A percentile compares a stretch with the other conserved stretches of the same genome.
phyloP scores from a whole-genome alignment of 2,113 vertebrate species.

The Marcusenius ussheri region DNA sequence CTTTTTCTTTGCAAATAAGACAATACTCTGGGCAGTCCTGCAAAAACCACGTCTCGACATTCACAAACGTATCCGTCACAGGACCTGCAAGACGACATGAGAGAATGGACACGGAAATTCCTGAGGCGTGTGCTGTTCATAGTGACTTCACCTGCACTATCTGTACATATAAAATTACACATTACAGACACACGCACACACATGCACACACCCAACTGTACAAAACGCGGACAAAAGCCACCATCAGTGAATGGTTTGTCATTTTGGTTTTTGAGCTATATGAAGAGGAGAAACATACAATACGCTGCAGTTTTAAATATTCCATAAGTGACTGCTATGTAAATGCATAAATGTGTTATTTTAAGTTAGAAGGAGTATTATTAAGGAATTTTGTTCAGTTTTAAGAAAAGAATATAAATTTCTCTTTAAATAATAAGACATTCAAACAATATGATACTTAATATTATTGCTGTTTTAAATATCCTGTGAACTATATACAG shows the following conservation, averaged over 20 bases:
- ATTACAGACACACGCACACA: not conserved
- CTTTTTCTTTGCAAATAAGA: not conserved
- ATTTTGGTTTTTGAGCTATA: constrained; percentile 30
- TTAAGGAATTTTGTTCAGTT: constrained; percentile 48
- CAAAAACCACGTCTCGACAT: not conserved
- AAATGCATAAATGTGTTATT: constrained; percentile 56
- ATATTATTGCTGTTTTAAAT: constrained; percentile 61
- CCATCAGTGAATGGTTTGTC: constrained; percentile 4
- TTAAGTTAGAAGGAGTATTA: constrained; percentile 60
- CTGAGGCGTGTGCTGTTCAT: not conserved
- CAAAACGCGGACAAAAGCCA: not conserved
- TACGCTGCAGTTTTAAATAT: constrained; percentile 64
- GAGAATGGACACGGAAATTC: not conserved
- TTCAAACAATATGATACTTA: constrained; percentile 60
- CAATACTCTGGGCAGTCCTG: not conserved
- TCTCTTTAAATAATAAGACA: constrained; percentile 67
- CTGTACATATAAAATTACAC: not conserved
- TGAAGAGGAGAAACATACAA: constrained; percentile 56
- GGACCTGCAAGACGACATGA: not conserved
- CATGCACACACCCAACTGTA: not conserved
- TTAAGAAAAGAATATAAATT: constrained; percentile 53
- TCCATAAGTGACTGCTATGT: constrained; percentile 54
- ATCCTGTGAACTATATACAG: constrained; percentile 39
- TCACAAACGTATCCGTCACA: not conserved
- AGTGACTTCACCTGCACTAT: not conserved